These are phyloP conservation scores for Conchocele bisecta DNA, from an alignment of 2,888 invertebrate species.

Conservation along the genomic window DNA sequence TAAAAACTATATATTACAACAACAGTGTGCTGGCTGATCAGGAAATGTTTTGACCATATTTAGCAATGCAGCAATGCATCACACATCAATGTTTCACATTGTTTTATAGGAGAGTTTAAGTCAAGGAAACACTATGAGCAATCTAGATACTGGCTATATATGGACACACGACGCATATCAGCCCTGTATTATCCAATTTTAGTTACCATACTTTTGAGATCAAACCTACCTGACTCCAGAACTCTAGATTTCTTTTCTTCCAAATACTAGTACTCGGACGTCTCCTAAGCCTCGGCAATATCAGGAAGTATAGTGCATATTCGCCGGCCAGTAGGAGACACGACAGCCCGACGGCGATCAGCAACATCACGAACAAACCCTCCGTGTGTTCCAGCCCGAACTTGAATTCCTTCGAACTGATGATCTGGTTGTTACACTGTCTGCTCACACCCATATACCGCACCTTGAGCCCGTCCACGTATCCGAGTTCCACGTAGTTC, in stretches of 20 bases:
- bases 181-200: neutral
- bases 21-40: too few species aligned
- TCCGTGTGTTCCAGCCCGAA: slow-evolving; percentile 73
- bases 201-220: too few species aligned
- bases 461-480: slow-evolving; percentile 71
- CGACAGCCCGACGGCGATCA: slow-evolving; percentile 73
- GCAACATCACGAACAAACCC: slow-evolving; percentile 75
- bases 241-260: slow-evolving; percentile 96
- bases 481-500: slow-evolving; percentile 84
- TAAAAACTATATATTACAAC: too few species aligned
- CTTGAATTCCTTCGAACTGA: too few species aligned
- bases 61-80: too few species aligned
- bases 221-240: slow-evolving; percentile 91
- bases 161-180: too few species aligned
- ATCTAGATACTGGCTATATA: too few species aligned
- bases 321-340: slow-evolving; percentile 91
- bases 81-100: too few species aligned
- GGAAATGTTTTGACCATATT: too few species aligned
- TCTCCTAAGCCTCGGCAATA: slow-evolving; percentile 91
- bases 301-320: slow-evolving; percentile 94
- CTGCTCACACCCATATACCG: slow-evolving; percentile 82
- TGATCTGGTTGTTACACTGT: slow-evolving; percentile 78
- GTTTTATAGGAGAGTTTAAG: too few species aligned
- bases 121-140: too few species aligned
- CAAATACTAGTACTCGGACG: slow-evolving; percentile 94